These are phyloP conservation scores for Halocaridina rubra DNA, from an alignment of 2,888 invertebrate genomes.

Conservation along the genomic window DNA sequence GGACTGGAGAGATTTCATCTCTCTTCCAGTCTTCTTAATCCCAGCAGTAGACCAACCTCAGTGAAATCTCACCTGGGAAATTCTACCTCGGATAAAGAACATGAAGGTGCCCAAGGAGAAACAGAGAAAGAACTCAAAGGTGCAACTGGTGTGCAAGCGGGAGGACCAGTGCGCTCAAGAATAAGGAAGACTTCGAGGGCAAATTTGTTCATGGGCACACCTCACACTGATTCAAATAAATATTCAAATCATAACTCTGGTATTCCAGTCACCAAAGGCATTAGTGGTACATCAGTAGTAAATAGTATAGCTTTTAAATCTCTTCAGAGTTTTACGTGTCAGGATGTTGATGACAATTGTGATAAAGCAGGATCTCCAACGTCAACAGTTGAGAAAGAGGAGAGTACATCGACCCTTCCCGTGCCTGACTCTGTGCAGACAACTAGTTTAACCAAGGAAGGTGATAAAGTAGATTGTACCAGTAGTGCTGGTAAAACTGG, in stretches of 20 bases:
- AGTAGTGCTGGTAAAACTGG: too few species aligned
- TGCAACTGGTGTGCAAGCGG: slow-evolving; percentile 41
- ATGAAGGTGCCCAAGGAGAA: slow-evolving; percentile 20
- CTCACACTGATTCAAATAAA: slow-evolving; percentile 16
- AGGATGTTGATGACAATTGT: slow-evolving; percentile 1
- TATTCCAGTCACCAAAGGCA: neutral
- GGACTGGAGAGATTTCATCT: slow-evolving; percentile 71
- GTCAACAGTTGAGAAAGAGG: neutral
- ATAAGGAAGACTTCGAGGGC: slow-evolving; percentile 53
- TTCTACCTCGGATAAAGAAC: slow-evolving; percentile 24
- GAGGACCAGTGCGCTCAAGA: slow-evolving; percentile 45
- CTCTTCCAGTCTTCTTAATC: neutral
- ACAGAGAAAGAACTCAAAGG: slow-evolving; percentile 37
- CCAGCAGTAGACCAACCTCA: slow-evolving; percentile 13
- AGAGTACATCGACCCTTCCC: neutral
- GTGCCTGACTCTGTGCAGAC: slow-evolving; percentile 16
- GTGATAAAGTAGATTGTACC: slow-evolving; percentile 1
- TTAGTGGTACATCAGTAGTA: neutral
- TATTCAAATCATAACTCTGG: slow-evolving; percentile 17
- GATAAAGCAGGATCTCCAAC: too few species aligned
- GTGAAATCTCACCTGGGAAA: slow-evolving; percentile 1
- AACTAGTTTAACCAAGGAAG: neutral
- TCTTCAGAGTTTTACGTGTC: slow-evolving; percentile 13
- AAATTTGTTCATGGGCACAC: slow-evolving; percentile 42
- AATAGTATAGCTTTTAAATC: neutral